phyloP scores from a whole-genome alignment of 2,797 vertebrate species.

The Pangasius larnaudii region DNA sequence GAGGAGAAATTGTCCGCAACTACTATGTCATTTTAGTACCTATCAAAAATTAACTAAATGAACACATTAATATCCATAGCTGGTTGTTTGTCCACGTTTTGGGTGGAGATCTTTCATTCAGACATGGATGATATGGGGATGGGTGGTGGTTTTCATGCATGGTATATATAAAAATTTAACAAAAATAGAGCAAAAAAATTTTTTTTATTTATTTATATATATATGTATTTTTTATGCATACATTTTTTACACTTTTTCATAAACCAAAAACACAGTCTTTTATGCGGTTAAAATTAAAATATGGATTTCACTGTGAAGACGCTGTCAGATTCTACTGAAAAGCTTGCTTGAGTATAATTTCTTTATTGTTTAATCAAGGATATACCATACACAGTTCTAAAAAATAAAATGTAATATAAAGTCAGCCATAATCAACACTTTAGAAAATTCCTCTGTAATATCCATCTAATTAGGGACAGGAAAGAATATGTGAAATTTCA shows the following conservation, averaged over 20 bases:
- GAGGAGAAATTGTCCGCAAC: background rate
- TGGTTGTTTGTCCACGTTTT: background rate
- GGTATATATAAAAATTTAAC: background rate
- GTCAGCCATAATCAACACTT: background rate
- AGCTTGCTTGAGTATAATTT: background rate
- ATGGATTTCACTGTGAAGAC: background rate
- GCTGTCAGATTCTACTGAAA: background rate
- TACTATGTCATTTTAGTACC: background rate
- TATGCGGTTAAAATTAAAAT: background rate
- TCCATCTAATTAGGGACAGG: background rate
- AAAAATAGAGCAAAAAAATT: background rate
- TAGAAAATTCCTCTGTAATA: background rate
- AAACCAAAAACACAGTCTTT: background rate
- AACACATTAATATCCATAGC: background rate
- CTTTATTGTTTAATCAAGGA: background rate
- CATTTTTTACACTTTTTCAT: background rate
- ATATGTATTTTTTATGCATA: background rate
- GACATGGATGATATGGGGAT: background rate
- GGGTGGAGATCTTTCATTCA: background rate
- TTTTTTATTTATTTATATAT: no score
- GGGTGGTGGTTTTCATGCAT: background rate
- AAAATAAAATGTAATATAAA: background rate
- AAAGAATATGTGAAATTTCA: background rate
- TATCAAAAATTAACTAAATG: background rate
- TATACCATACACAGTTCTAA: background rate